These are phyloP conservation scores for Styela clava DNA, from an alignment of 23 tunicate species.

Conservation along the genomic window DNA sequence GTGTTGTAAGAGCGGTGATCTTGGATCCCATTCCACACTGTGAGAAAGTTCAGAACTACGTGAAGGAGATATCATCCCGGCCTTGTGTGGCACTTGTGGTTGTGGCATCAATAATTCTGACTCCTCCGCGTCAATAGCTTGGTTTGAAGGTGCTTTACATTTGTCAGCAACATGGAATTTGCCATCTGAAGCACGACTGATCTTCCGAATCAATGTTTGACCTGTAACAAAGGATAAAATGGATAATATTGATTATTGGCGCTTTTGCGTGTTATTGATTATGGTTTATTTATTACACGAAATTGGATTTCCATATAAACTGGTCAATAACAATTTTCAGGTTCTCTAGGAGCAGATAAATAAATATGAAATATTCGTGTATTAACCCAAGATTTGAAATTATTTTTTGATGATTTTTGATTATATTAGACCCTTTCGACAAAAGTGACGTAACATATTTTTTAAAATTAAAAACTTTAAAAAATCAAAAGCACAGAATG, in stretches of 20 bases:
- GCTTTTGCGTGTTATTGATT: too few relatives aligned
- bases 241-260: neutral
- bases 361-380: too few relatives aligned
- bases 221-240: neutral
- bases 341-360: too few relatives aligned
- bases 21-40: constrained; percentile 26
- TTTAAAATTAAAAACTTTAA: too few relatives aligned
- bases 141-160: neutral
- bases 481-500: too few relatives aligned
- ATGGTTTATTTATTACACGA: too few relatives aligned
- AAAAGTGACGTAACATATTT: too few relatives aligned
- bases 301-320: too few relatives aligned
- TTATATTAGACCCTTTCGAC: too few relatives aligned
- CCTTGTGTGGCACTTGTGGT: neutral
- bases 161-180: constrained; percentile 46
- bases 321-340: too few relatives aligned
- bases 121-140: neutral
- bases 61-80: neutral
- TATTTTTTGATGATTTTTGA: too few relatives aligned
- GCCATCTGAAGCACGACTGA: constrained; percentile 71
- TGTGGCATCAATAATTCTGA: neutral
- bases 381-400: too few relatives aligned
- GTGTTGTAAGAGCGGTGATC: neutral
- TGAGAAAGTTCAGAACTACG: neutral
- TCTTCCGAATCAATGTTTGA: constrained; percentile 1